Conservation (phyloP, 2,888 invertebrate genomes). For the Agelastica alni region DNA sequence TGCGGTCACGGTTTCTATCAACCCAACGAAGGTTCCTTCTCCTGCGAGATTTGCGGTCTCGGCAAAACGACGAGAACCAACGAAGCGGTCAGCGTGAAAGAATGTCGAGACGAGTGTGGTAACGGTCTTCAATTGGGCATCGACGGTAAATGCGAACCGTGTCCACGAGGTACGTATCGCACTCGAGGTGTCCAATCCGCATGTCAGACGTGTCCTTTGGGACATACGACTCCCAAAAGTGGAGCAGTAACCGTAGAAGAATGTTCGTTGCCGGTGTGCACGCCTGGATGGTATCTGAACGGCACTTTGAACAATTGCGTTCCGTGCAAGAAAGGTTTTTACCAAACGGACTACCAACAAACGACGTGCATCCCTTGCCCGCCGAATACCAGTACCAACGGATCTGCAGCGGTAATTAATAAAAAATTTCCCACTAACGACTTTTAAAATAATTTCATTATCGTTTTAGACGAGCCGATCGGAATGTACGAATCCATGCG, state of each 20-base stretch:
- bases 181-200: conserved; percentile 79
- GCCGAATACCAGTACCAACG: conserved; percentile 86
- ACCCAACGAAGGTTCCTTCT: conserved; percentile 86
- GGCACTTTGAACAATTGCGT: conserved; percentile 84
- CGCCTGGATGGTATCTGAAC: conserved; percentile 83
- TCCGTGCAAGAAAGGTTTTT: conserved; percentile 86
- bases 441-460: background rate
- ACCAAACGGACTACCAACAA: conserved; percentile 88
- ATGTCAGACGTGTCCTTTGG: conserved; percentile 85
- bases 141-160: conserved; percentile 90
- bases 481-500: conserved; percentile 91
- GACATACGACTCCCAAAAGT: conserved; percentile 84
- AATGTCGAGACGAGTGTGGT: conserved; percentile 89
- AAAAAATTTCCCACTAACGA: background rate
- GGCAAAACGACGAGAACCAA: conserved; percentile 90
- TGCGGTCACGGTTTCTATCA: conserved; percentile 96
- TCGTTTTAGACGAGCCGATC: conserved; percentile 73
- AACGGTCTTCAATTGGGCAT: conserved; percentile 82
- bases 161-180: conserved; percentile 74
- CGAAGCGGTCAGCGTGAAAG: conserved; percentile 84
- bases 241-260: conserved; percentile 86
- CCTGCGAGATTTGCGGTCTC: conserved; percentile 84
- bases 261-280: conserved; percentile 89
- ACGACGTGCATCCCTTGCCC: conserved; percentile 86
- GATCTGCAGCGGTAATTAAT: conserved; percentile 74